Evolutionary conservation across 2,113 vertebrate species (phyloP).

Genomic region (Calidris pygmaea): DNA sequence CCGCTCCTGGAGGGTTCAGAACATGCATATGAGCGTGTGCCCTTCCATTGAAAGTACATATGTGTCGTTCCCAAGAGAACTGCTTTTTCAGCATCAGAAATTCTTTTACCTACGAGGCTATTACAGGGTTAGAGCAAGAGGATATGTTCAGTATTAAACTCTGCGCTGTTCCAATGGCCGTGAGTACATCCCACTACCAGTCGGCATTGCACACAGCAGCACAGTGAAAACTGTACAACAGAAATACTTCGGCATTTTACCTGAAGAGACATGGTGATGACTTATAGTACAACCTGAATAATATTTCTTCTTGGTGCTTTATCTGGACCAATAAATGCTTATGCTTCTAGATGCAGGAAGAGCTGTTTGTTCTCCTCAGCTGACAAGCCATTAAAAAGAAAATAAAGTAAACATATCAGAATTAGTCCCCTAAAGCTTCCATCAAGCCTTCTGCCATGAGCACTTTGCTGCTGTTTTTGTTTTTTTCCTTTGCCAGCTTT

Average conservation of each 20-base stretch:
- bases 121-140: neutral
- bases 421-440: slow-evolving; percentile 69
- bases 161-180: neutral
- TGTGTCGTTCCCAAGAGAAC: neutral
- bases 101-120: neutral
- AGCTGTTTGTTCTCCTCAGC: slow-evolving; percentile 75
- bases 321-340: slow-evolving; percentile 76
- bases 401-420: slow-evolving; percentile 75
- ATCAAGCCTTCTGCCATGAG: slow-evolving; percentile 64
- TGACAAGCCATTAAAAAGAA: slow-evolving; percentile 78
- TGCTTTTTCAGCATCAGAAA: neutral
- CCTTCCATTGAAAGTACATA: neutral
- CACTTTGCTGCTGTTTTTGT: slow-evolving; percentile 43
- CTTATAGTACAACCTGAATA: slow-evolving; percentile 53
- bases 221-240: slow-evolving; percentile 20
- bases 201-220: slow-evolving; percentile 27
- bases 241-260: slow-evolving; percentile 58
- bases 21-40: neutral
- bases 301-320: slow-evolving; percentile 76
- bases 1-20: neutral
- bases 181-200: neutral
- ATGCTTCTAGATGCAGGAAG: slow-evolving; percentile 72
- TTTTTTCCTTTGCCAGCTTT: slow-evolving; percentile 46
- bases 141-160: neutral
- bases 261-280: slow-evolving; percentile 71